Percentiles rank a stretch among this genome's conserved stretches.
phyloP scores from a whole-genome alignment of 2,113 vertebrate species.

The Eptesicus fuscus region DNA sequence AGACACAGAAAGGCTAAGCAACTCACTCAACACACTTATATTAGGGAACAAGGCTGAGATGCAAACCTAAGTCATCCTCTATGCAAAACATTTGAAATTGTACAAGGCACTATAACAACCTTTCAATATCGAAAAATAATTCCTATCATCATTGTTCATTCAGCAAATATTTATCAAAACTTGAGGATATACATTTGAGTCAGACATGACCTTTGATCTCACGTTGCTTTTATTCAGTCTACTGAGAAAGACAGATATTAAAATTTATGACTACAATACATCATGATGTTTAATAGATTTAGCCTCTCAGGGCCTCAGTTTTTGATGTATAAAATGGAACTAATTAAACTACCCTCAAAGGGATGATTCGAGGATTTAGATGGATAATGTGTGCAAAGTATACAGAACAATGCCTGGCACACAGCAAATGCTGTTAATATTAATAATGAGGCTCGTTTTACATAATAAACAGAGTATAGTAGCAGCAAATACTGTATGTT shows the following conservation, averaged over 20 bases:
- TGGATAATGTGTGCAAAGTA: background rate
- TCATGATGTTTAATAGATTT: background rate
- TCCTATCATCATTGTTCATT: background rate
- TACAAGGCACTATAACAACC: background rate
- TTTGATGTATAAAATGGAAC: background rate
- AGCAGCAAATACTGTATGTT: background rate
- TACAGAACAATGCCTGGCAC: background rate
- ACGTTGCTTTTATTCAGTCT: background rate
- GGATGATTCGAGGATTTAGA: background rate
- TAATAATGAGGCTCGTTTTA: background rate
- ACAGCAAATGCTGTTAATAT: background rate
- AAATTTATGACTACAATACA: background rate
- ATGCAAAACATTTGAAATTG: background rate
- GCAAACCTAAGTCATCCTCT: no score
- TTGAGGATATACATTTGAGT: background rate
- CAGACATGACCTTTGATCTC: background rate
- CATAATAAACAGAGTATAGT: background rate
- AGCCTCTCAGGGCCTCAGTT: background rate
- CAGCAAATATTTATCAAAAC: background rate
- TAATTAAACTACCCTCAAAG: background rate
- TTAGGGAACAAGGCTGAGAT: background rate
- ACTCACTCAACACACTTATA: background rate
- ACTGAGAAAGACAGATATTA: background rate
- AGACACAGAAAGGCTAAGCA: background rate
- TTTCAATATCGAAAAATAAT: background rate